Evolutionary conservation across 2,888 invertebrate species (phyloP).

Genomic region (Diaperis boleti): DNA sequence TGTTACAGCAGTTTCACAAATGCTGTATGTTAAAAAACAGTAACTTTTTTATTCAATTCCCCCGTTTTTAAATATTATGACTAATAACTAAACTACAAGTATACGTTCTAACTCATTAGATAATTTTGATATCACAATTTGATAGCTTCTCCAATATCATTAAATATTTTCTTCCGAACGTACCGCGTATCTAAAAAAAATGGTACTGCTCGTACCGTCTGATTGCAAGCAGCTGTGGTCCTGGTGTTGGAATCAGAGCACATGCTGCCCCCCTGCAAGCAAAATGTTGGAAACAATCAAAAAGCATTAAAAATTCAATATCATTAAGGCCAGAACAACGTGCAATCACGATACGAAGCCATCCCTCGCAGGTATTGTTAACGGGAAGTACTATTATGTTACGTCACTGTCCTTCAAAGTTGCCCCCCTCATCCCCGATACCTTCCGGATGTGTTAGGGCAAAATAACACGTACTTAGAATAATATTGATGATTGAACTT

Average conservation of each 20-base stretch:
- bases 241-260: background rate
- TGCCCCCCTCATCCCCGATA: constrained; percentile 44
- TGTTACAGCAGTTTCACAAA: too few species aligned
- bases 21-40: too few species aligned
- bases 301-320: constrained; percentile 22
- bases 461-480: constrained; percentile 22
- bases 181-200: too few species aligned
- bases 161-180: too few species aligned
- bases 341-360: constrained; percentile 29
- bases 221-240: constrained; percentile 20
- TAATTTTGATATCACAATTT: too few species aligned
- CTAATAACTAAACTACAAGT: too few species aligned
- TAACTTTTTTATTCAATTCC: too few species aligned
- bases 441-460: constrained; percentile 37
- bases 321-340: constrained; percentile 33
- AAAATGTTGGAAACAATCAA: constrained; percentile 16
- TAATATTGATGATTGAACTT: constrained; percentile 16
- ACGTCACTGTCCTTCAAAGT: constrained; percentile 47
- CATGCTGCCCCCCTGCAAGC: constrained; percentile 14
- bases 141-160: too few species aligned
- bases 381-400: constrained; percentile 51
- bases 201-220: constrained; percentile 8
- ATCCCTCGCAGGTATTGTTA: constrained; percentile 43
- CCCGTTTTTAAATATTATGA: too few species aligned
- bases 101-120: too few species aligned